phyloP scores from a whole-genome alignment of 2,888 invertebrate genomes.

The Camponotus fellah region DNA sequence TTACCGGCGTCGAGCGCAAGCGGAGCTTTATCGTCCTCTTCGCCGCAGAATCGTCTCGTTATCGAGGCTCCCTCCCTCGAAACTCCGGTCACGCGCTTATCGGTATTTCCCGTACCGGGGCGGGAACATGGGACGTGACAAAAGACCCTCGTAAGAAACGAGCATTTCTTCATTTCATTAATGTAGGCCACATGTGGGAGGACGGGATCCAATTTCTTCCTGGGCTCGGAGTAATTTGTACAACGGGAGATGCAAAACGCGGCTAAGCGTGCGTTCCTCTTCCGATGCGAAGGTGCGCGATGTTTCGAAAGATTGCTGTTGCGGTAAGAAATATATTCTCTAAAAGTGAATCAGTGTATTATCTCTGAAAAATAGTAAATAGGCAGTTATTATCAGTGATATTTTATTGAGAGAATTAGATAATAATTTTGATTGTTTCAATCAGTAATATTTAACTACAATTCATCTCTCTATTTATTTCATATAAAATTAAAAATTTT shows the following conservation, averaged over 20 bases:
- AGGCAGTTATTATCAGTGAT: too few species aligned
- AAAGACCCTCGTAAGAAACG: slow-evolving; percentile 36
- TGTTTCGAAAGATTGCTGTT: too few species aligned
- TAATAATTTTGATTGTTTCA: too few species aligned
- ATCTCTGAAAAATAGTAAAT: too few species aligned
- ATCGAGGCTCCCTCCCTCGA: slow-evolving; percentile 40
- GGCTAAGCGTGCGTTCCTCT: background rate
- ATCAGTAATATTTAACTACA: too few species aligned
- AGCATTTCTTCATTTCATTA: slow-evolving; percentile 45
- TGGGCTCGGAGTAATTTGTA: slow-evolving; percentile 1
- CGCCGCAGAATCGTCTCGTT: slow-evolving; percentile 53
- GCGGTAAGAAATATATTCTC: too few species aligned
- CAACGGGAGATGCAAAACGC: background rate
- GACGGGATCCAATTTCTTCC: slow-evolving; percentile 1
- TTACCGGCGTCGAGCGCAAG: slow-evolving; percentile 42
- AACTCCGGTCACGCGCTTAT: slow-evolving; percentile 51
- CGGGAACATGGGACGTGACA: slow-evolving; percentile 44
- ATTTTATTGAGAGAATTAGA: too few species aligned
- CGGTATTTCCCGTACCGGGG: slow-evolving; percentile 32
- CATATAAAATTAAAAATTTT: too few species aligned
- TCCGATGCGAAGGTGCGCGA: background rate
- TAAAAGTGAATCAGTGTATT: too few species aligned
- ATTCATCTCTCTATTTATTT: too few species aligned
- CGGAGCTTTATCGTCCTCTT: slow-evolving; percentile 54
- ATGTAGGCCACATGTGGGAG: background rate